Evolutionary conservation across 37 sponge, comb jelly and placozoan species (phyloP), one percentile per base, ranked within the genome.

Genomic region (Ephydatia muelleri): DNA sequence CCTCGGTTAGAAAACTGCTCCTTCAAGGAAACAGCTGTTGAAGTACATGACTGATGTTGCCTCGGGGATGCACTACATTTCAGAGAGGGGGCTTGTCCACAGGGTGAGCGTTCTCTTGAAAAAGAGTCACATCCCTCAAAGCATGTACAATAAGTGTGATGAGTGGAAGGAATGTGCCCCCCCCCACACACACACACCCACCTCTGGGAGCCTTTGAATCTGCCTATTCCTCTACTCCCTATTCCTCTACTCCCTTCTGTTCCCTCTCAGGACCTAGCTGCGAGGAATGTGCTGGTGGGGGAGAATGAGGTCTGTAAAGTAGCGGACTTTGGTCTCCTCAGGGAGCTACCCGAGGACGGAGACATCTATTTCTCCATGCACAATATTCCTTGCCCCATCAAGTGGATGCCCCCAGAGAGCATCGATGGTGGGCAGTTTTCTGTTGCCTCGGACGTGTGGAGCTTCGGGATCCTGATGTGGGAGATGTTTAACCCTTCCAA

Each of bases 311-410:
- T 84, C 9, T 95, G 96, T 71, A 95, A 95, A 85, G 93, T 95
- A 27, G 87, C 93, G 1, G 96, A 95, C 80, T 92, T 95, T 88
- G 96, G 96, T 28, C 73, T 95, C 13, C 80, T 92, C 30, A 68
- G 91, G 3, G 91, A 90, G 76, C 29, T 86, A 26, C 86, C 86
- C 13, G 81, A 90, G 38, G 90, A 80, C 75, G 80, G 84, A 38
- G 72, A 57, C 3, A 80, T 89, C 28, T 89, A 89, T 43, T 22
- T 33, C 31, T 49, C 70, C 37, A 67, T 65, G 38, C 33, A 26
- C 33, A 80, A 80, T 25, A 65, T 72, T 13, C 90, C 85, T 14
- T 89, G 75, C 26, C 90, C 90, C 34, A 40, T 89, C 2, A 67
- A 86, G 12, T 92, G 93, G 93, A 92, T 92, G 93, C 74, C 93